Evolutionary conservation across 1,140 invertebrate species (phyloP), one percentile per base, ranked within the genome.

Genomic region (Drosophila hydei): DNA sequence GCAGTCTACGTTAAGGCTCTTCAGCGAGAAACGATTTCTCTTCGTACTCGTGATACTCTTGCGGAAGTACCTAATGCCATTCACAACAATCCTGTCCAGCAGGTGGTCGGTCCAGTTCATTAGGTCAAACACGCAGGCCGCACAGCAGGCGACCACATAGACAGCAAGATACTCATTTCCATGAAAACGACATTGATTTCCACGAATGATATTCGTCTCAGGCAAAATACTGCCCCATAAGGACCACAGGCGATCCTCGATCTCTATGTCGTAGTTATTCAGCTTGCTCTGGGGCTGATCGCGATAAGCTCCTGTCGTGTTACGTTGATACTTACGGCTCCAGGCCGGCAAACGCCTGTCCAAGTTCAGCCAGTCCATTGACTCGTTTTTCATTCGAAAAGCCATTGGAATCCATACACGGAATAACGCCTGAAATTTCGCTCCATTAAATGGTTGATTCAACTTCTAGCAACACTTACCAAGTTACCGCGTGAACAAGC

Each of bases 201-300:
- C 7, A 8, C 9, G 79, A 72, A 94, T 93, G 54, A 91, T 90
- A 0, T 59, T 62, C n/a, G 93, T 92, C 40, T 92, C 77, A 3
- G 93, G 93, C 91, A 94, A 93, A 21, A 94, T 63, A 18, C 92
- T 92, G 2, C 94, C 93, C 92, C 93, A 93, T 0, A 94, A 75
- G 0, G 94, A 94, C 88, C 92, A 94, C 3, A 94, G 75, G 59
- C 94, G 93, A 1, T 93, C 92, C 14, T 92, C 92, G 70, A 94
- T 94, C 87, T 94, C 94, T 1, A 94, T 92, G 70, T 94, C 93
- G 92, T 93, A 94, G 58, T 94, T 92, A 73, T 93, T 93, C 92
- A 94, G 91, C 36, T 90, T 91, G 50, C 92, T 92, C 19, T 90
- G 80, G 0, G 92, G 91, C 27, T 91, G 87, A 55, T 91, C 91